phyloP scores from a whole-genome alignment of 2,888 invertebrate genomes.

The Eupelmus urozonus region DNA sequence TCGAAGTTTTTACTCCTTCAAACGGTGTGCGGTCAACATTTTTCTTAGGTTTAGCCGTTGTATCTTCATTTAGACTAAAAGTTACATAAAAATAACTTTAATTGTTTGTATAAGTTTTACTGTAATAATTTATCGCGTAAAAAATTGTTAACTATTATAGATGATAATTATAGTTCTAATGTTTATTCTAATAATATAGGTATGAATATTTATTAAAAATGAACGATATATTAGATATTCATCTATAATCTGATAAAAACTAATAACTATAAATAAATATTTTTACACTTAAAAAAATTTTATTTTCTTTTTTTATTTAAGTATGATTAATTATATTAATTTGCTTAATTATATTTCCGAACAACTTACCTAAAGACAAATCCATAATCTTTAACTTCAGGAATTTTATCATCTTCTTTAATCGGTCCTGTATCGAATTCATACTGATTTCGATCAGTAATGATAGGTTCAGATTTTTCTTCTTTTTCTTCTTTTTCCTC shows the following conservation, averaged over 20 bases:
- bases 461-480: constrained; percentile 62
- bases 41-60: constrained; percentile 29
- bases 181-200: neutral
- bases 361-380: constrained; percentile 70
- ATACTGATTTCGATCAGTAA: constrained; percentile 70
- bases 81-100: neutral
- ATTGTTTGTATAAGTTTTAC: no score
- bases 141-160: neutral
- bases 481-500: constrained; percentile 53
- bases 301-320: no score
- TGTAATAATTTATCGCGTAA: neutral
- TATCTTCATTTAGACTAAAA: constrained; percentile 45
- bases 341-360: no score
- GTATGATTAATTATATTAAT: no score
- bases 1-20: constrained; percentile 19
- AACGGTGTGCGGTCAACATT: neutral
- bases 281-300: neutral
- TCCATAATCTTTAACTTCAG: constrained; percentile 68
- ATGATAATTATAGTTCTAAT: neutral
- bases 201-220: neutral
- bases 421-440: constrained; percentile 63
- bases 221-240: neutral
- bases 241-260: neutral
- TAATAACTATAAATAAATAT: neutral
- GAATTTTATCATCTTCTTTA: constrained; percentile 63